Base-by-base conservation (phyloP, 1,140 invertebrate genomes). In the Zophobas atratus region DNA sequence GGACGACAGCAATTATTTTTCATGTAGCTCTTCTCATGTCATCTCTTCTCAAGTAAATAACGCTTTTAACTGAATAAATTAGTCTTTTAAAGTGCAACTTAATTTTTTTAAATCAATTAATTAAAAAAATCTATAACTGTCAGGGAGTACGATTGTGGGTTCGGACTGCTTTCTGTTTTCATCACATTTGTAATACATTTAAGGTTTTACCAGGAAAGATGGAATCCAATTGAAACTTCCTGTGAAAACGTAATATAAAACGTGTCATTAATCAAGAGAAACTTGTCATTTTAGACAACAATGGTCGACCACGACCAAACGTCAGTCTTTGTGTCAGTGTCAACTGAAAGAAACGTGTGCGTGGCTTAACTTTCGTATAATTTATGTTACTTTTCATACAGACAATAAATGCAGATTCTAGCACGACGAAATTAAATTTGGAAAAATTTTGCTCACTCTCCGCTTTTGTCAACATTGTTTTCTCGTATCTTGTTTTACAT, bases 311-410 rank as follows among this genome's bases (percentile, higher is more conserved):
- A 73, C 71, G 55, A 20, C 56, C 71, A 73, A 73, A 51, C 56
- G 71, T 73, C 71, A 73, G 6, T 73, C 71, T 73, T 73, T 73
- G 71, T 73, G 71, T 41, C 2, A 73, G 39, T 55, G 71, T 73
- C 71, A 73, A 73, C 49, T 73, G 55, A 43, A 33, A 56, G 71
- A 35, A 51, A 73, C 39, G 39, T 67, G 60, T 67, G 60, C 60
- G 6, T 67, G 39, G 60, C 60, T 67, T 46, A 43, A 67, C 38
- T 67, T 67, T 67, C 39, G 60, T 43, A 36, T 67, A 72, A 72
- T 73, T 73, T 73, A 73, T 73, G 56, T 39, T 43, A 73, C 55
- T 73, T 73, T 73, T 56, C 51, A 73, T n/a, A 72, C 49, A 41
- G 56, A 73, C 51, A 73, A 73, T 73, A 55, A 72, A 73, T 56